Percentiles rank a stretch among this genome's conserved stretches.
These are phyloP conservation scores for Petrocephalus microphthalmus DNA, from an alignment of 2,113 vertebrate genomes.

Conservation along the genomic window DNA sequence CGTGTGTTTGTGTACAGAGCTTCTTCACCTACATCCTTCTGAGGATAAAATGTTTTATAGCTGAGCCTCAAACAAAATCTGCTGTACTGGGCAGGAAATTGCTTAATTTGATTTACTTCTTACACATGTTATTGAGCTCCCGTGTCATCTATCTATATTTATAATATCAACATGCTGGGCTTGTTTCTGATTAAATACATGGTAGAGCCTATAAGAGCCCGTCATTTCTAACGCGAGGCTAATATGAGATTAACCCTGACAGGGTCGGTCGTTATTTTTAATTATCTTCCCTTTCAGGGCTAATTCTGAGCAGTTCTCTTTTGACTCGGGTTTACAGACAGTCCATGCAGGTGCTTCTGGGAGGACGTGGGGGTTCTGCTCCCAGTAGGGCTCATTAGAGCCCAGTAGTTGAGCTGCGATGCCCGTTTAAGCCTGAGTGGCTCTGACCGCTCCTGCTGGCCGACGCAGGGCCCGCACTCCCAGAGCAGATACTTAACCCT, in stretches of 20 bases:
- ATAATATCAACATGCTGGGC: neutral
- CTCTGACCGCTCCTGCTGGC: constrained; percentile 15
- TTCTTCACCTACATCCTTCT: neutral
- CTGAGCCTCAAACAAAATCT: neutral
- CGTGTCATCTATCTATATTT: neutral
- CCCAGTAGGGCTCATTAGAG: constrained; percentile 33
- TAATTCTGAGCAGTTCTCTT: neutral
- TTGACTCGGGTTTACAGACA: neutral
- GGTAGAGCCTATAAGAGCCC: neutral
- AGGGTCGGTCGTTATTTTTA: neutral
- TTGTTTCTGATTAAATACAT: neutral
- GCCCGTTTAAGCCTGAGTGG: constrained; percentile 15
- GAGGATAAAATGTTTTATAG: neutral
- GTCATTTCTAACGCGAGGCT: neutral
- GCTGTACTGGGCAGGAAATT: neutral
- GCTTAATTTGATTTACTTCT: neutral
- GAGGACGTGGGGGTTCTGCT: constrained; percentile 11
- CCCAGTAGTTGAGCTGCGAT: constrained; percentile 19
- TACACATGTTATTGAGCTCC: neutral
- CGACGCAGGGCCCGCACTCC: neutral
- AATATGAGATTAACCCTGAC: constrained; percentile 4
- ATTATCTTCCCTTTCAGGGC: neutral
- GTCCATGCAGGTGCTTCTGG: neutral
- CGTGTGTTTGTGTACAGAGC: too few relatives aligned
- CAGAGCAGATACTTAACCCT: neutral